A percentile compares a stretch with the other conserved stretches of the same genome.
phyloP scores from a whole-genome alignment of 2,113 vertebrate genomes.

The Corythoichthys haematopterus region DNA sequence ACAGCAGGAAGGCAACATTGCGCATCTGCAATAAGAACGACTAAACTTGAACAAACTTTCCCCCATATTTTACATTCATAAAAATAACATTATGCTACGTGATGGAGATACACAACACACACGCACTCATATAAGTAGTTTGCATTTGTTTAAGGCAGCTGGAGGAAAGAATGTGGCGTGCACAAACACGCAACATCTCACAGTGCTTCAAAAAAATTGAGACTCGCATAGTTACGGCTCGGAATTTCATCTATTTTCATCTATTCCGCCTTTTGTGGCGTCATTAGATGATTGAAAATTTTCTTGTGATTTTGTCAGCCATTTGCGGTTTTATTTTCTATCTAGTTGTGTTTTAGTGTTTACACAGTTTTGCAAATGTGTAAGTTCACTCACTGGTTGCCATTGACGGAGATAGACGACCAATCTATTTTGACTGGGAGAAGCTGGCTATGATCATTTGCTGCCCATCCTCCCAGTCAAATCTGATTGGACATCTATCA shows the following conservation, averaged over 20 bases:
- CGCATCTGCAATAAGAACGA: neutral
- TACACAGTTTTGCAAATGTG: too few relatives aligned
- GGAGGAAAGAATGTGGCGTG: constrained; percentile 48
- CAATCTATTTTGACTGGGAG: too few relatives aligned
- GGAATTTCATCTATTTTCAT: neutral
- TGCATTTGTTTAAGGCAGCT: constrained; percentile 66
- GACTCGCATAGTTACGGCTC: neutral
- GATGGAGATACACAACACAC: neutral
- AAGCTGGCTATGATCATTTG: too few relatives aligned
- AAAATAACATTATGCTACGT: neutral
- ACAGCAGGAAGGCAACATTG: constrained; percentile 29
- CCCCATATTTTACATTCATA: neutral
- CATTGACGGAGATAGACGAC: too few relatives aligned
- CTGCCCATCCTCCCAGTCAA: too few relatives aligned
- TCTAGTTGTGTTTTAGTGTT: neutral
- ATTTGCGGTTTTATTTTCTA: neutral
- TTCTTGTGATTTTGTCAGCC: too few relatives aligned
- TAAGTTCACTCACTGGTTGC: too few relatives aligned
- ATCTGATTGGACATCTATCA: too few relatives aligned
- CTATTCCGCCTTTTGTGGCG: neutral
- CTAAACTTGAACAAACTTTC: neutral
- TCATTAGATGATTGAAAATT: neutral
- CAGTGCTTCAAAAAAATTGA: neutral
- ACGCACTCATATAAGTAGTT: constrained; percentile 20
- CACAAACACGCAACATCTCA: constrained; percentile 33